These are phyloP conservation scores for Sebastes aleutianus DNA, from an alignment of 2,797 vertebrate species.

Conservation along the genomic window DNA sequence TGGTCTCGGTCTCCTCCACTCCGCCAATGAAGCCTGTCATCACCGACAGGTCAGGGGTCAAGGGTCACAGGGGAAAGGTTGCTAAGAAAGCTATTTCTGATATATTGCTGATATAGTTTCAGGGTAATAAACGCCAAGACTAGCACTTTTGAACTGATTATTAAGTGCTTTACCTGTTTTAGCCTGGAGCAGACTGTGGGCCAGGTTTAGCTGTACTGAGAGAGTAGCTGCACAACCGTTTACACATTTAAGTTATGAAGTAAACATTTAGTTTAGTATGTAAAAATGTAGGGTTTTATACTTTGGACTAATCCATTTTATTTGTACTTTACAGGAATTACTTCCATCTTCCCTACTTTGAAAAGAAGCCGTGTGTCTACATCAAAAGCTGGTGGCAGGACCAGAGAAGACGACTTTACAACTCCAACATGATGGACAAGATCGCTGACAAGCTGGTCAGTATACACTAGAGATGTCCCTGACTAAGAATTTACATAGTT, in stretches of 20 bases:
- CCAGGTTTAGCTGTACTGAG: background rate
- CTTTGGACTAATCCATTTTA: background rate
- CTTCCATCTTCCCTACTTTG: constrained; percentile 95
- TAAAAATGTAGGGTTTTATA: background rate
- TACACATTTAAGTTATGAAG: background rate
- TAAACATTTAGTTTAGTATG: background rate
- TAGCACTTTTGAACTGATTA: background rate
- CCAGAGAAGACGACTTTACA: constrained; percentile 92
- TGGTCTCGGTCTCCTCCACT: constrained; percentile 88
- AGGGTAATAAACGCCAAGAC: background rate
- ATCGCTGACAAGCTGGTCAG: constrained; percentile 96
- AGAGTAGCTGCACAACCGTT: background rate
- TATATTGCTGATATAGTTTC: background rate
- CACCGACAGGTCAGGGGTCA: constrained; percentile 90
- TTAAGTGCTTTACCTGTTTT: background rate
- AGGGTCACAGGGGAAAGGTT: background rate
- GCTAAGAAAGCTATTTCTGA: background rate
- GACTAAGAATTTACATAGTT: too few relatives aligned
- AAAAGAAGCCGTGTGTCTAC: constrained; percentile 95
- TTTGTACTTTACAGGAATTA: constrained; percentile 86
- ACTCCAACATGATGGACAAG: constrained; percentile 96
- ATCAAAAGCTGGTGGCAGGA: constrained; percentile 99
- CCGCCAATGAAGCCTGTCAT: constrained; percentile 91
- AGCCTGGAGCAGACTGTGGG: background rate
- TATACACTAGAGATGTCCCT: background rate